A percentile compares a stretch with the other conserved stretches of the same genome.
Conservation (phyloP, 2,797 vertebrate species). For the Coregonus sp. region DNA sequence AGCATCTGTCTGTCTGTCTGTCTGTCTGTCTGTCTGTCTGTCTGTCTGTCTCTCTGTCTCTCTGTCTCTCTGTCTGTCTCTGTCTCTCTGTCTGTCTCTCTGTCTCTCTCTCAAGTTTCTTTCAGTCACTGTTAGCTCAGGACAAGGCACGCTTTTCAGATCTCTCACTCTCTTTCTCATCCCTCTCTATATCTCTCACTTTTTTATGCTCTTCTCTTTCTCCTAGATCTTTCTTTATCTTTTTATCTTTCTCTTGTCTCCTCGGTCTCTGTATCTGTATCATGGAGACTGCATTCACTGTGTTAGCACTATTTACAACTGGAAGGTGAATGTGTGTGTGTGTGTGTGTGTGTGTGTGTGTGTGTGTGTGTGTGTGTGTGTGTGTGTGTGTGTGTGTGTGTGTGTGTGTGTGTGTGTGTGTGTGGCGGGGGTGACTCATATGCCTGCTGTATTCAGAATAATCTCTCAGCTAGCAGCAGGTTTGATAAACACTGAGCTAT, state of each 20-base stretch:
- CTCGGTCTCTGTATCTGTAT: conserved; percentile 23
- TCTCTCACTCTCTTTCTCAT: no score
- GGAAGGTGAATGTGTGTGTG: conserved; percentile 12
- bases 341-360: conserved; percentile 6
- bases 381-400: neutral
- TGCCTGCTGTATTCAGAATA: conserved; percentile 22
- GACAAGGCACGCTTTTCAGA: no score
- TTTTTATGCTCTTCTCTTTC: no score
- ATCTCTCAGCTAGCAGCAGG: conserved; percentile 31
- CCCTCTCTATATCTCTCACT: no score
- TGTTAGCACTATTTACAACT: neutral
- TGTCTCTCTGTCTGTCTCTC: conserved; percentile 18
- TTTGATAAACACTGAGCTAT: neutral
- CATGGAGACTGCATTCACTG: neutral
- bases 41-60: no score
- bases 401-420: neutral
- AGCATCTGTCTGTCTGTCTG: neutral
- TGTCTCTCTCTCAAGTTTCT: conserved; percentile 18
- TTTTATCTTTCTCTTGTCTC: conserved; percentile 42
- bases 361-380: conserved; percentile 5
- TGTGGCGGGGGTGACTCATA: conserved; percentile 56
- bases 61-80: neutral
- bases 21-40: neutral
- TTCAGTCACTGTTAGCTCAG: no score
- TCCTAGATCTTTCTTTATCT: no score